Evolutionary conservation across 2,113 vertebrate genomes (phyloP).

Genomic region (Scopus umbretta): DNA sequence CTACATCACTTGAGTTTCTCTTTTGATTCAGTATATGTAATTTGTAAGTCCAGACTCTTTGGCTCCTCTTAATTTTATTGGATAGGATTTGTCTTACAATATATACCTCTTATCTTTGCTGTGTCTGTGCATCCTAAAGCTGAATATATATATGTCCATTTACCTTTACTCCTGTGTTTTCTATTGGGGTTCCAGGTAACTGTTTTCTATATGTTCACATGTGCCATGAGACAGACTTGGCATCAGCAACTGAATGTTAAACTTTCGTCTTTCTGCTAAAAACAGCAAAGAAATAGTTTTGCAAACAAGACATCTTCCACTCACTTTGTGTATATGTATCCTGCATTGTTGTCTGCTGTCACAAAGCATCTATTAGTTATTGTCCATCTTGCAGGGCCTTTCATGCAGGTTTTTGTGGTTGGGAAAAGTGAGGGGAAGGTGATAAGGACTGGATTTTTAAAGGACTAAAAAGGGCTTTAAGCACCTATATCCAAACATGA

Average conservation of each 20-base stretch:
- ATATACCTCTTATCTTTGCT: not conserved
- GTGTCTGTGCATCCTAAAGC: not conserved
- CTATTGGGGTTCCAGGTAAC: not conserved
- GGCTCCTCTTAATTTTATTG: not conserved
- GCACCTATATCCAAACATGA: not conserved
- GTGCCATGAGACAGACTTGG: not conserved
- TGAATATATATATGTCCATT: not conserved
- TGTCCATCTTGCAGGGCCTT: not conserved
- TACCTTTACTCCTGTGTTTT: not conserved
- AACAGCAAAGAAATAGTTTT: not conserved
- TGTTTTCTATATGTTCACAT: not conserved
- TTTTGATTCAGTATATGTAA: not conserved
- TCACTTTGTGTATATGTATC: not conserved
- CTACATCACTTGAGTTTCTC: not conserved
- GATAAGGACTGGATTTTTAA: not conserved
- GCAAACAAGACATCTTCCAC: not conserved
- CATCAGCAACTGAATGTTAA: not conserved
- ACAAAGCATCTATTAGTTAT: not conserved
- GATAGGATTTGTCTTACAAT: not conserved
- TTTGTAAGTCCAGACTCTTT: not conserved
- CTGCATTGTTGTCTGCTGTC: not conserved
- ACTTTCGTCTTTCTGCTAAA: not conserved
- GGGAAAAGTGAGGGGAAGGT: not conserved
- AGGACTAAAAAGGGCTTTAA: not conserved
- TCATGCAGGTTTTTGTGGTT: not conserved